Percentiles rank a stretch among this genome's conserved stretches.
These are phyloP conservation scores for Sipha maydis DNA, from an alignment of 2,888 invertebrate genomes.

Conservation along the genomic window DNA sequence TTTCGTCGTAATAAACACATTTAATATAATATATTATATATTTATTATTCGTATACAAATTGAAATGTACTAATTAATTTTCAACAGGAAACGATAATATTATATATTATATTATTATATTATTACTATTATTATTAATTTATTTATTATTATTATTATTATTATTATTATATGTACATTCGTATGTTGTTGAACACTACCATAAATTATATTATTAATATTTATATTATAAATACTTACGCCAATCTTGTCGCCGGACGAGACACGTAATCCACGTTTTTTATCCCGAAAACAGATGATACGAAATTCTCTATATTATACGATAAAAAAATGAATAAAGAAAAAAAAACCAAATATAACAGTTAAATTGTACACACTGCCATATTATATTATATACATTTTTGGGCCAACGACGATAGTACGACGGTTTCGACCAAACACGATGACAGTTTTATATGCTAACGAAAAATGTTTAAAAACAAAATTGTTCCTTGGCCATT, in stretches of 20 bases:
- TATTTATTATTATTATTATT: background rate
- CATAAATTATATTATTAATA: no score
- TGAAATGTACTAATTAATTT: no score
- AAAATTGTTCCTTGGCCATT: background rate
- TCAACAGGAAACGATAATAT: background rate
- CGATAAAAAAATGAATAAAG: background rate
- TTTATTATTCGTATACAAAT: no score
- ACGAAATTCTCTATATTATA: background rate
- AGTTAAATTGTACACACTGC: slow-evolving; percentile 51
- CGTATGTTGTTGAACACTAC: no score
- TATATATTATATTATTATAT: background rate
- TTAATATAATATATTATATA: background rate
- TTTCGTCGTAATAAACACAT: background rate
- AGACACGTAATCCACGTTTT: background rate
- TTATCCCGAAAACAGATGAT: background rate
- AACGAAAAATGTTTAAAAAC: background rate
- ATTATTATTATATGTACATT: background rate
- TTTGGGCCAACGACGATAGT: background rate
- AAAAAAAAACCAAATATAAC: slow-evolving; percentile 9
- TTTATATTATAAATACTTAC: no score
- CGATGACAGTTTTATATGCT: background rate
- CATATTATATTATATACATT: background rate
- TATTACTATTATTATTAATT: background rate
- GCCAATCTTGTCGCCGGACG: no score
- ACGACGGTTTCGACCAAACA: background rate